phyloP scores from a whole-genome alignment of 1,140 invertebrate species.

The Drosophila asahinai region DNA sequence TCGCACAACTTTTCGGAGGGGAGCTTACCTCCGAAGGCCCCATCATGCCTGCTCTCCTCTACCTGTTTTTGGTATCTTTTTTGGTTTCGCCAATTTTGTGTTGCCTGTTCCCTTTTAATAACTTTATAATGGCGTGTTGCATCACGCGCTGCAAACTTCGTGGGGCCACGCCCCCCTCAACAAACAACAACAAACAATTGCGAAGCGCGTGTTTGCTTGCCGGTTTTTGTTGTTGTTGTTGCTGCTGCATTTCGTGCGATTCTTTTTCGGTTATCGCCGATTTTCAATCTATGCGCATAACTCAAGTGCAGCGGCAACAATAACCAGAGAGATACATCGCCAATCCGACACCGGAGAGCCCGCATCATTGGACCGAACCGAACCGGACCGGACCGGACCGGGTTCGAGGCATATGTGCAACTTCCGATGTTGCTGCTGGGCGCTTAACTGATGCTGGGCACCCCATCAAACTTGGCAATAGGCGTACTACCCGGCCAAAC shows the following conservation, averaged over 20 bases:
- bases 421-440: conserved; percentile 59
- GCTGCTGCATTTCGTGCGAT: conserved; percentile 69
- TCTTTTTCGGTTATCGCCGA: conserved; percentile 80
- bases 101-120: conserved; percentile 73
- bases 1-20: conserved; percentile 2
- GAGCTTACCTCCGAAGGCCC: background rate
- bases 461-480: conserved; percentile 80
- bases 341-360: conserved; percentile 59
- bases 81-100: conserved; percentile 14
- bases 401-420: conserved; percentile 75
- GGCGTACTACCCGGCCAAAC: conserved; percentile 40
- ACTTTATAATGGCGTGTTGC: conserved; percentile 82
- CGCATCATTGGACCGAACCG: conserved; percentile 59
- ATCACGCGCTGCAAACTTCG: conserved; percentile 72
- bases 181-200: conserved; percentile 20
- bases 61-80: conserved; percentile 33
- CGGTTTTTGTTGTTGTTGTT: conserved; percentile 25
- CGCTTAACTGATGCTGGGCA: conserved; percentile 75
- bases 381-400: conserved; percentile 3
- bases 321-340: conserved; percentile 25
- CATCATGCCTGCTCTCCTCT: conserved; percentile 26
- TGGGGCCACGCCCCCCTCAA: conserved; percentile 60
- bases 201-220: conserved; percentile 16
- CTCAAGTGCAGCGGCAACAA: conserved; percentile 76
- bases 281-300: conserved; percentile 84